Evolutionary conservation across 2,888 invertebrate species (phyloP), one percentile per base, ranked within the genome.

Genomic region (Hirtodrosophila confusa): DNA sequence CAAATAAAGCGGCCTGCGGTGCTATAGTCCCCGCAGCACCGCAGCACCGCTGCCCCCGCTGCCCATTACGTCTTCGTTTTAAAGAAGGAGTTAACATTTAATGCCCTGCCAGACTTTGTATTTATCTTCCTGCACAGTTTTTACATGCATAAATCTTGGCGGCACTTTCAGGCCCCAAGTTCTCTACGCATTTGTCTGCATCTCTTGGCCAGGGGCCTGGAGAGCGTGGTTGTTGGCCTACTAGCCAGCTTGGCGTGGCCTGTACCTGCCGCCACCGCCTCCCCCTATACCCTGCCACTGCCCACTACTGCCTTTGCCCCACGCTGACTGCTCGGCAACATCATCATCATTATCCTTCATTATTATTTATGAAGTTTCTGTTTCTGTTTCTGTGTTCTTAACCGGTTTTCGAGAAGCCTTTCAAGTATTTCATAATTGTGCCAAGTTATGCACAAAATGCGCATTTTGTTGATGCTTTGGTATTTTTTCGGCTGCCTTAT

Each of bases 261-360:
- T 65, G 48, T 51, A 47, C 43, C 50, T n/a, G n/a, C n/a, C n/a
- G 31, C 29, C 11, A 3, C 44, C 4, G 29, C 23, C 37, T 8
- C 37, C 10, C 47, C 10, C 12, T 39, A 17, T 17, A 17, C 17
- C 17, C 17, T 17, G 1, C 49, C 37, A 47, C n/a, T n/a, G n/a
- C n/a, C n/a, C n/a, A n/a, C n/a, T n/a, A n/a, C n/a, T n/a, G n/a
- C n/a, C n/a, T 55, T 7, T 31, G 31, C 31, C 9, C 31, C 31
- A 27, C 9, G 23, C 57, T 65, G 68, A 33, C 56, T 39, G 55
- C 62, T 55, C 62, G 29, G 65, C 75, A 71, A 63, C 68, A 75
- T 75, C 75, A 82, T 78, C 84, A 88, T 86, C 88, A 86, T 86
- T 88, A 88, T 87, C 88, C 86, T 84, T 88, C 88, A 87, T 87